These are phyloP conservation scores for Ageneiosus marmoratus DNA, from an alignment of 2,113 vertebrate genomes.

Conservation along the genomic window DNA sequence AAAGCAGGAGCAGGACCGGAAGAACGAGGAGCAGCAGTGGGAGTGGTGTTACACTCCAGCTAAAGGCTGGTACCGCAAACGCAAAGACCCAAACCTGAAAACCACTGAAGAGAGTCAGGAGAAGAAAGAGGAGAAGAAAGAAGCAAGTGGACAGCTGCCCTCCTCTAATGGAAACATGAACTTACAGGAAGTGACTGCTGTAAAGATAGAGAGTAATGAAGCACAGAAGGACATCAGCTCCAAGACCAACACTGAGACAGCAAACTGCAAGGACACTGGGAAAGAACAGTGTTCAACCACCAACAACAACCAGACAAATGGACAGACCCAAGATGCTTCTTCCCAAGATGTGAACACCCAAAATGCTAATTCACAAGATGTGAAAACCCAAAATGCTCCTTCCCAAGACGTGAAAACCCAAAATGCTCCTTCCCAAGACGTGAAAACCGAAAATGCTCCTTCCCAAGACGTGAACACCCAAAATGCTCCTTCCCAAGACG, in stretches of 20 bases:
- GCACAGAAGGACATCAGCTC: conserved; percentile 4
- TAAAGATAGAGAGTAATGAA: neutral
- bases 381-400: neutral
- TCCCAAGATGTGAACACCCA: neutral
- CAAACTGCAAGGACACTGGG: neutral
- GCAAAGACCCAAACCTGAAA: conserved; percentile 41
- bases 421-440: too few species aligned
- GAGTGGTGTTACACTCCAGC: conserved; percentile 44
- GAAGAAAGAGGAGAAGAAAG: neutral
- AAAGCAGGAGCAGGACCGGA: conserved; percentile 52
- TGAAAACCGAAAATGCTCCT: too few species aligned
- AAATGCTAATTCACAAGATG: neutral
- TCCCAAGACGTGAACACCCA: too few species aligned
- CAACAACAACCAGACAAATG: neutral
- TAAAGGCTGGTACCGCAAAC: conserved; percentile 40
- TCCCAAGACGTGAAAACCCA: neutral
- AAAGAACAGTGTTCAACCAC: neutral
- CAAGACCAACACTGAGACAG: conserved; percentile 3
- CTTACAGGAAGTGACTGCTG: neutral
- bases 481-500: too few species aligned
- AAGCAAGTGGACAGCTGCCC: neutral
- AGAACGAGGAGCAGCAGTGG: conserved; percentile 39
- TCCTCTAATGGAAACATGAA: neutral
- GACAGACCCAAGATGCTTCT: neutral
- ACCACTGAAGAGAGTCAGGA: conserved; percentile 22